phyloP scores from a whole-genome alignment of 2,888 invertebrate genomes.

The Bursaphelenchus okinawaensis region DNA sequence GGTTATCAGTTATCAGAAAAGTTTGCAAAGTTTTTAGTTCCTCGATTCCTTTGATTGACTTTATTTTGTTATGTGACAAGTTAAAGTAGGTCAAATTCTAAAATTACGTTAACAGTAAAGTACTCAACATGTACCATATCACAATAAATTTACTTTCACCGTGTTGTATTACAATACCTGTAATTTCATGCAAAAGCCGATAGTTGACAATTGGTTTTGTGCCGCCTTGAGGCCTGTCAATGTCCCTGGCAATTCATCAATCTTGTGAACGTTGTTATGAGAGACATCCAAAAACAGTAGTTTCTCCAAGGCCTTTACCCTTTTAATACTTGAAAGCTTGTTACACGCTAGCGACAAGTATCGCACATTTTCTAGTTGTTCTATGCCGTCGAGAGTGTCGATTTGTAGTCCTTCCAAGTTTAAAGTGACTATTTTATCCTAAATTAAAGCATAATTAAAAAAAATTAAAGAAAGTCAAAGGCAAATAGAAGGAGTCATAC shows the following conservation, averaged over 20 bases:
- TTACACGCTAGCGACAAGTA: constrained; percentile 36
- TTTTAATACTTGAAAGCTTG: constrained; percentile 36
- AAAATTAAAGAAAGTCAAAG: too few relatives aligned
- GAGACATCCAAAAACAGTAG: constrained; percentile 39
- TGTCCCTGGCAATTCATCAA: constrained; percentile 40
- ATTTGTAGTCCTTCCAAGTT: constrained; percentile 38
- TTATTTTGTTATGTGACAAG: constrained; percentile 32
- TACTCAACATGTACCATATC: not conserved
- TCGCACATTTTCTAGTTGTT: constrained; percentile 34
- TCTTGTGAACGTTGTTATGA: constrained; percentile 36
- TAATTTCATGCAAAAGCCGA: constrained; percentile 31
- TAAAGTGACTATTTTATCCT: constrained; percentile 33
- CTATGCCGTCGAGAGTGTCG: constrained; percentile 41
- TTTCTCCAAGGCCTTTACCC: constrained; percentile 30
- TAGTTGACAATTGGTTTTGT: constrained; percentile 26
- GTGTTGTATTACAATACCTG: constrained; percentile 18
- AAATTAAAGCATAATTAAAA: constrained; percentile 6
- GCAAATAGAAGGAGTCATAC: too few relatives aligned
- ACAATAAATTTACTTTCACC: not conserved
- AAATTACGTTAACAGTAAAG: not conserved
- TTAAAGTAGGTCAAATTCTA: constrained; percentile 30
- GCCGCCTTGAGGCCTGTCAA: constrained; percentile 33
- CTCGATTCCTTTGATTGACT: constrained; percentile 41
- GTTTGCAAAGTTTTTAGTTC: constrained; percentile 27
- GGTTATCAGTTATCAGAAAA: constrained; percentile 24